Percentiles rank a stretch among this genome's conserved stretches.
phyloP scores from a whole-genome alignment of 2,113 vertebrate species.

The Sinocyclocheilus rhinocerous region DNA sequence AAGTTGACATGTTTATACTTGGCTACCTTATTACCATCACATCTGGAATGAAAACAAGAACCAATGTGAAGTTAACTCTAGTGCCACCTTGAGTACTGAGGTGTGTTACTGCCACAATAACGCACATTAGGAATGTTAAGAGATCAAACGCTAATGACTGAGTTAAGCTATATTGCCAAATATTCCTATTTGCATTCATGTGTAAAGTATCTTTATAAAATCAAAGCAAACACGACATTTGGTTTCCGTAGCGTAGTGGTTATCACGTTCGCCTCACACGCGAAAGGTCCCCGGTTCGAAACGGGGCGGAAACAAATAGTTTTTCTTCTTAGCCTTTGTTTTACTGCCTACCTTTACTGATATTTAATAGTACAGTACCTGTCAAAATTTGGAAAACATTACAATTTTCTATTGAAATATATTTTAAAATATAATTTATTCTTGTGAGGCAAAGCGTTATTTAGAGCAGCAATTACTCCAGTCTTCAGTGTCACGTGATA shows the following conservation, averaged over 20 bases:
- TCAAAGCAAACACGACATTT: not conserved
- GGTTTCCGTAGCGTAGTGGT: slow-evolving; percentile 76
- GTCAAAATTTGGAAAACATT: too few relatives aligned
- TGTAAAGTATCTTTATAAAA: too few relatives aligned
- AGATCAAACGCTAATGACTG: not conserved
- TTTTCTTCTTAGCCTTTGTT: not conserved
- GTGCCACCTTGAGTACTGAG: not conserved
- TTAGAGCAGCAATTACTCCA: too few relatives aligned
- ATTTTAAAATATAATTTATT: too few relatives aligned
- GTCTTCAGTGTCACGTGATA: too few relatives aligned
- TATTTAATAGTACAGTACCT: too few relatives aligned
- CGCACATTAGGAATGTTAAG: not conserved
- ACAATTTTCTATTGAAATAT: too few relatives aligned
- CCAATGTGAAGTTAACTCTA: not conserved
- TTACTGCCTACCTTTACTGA: too few relatives aligned
- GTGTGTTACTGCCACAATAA: not conserved
- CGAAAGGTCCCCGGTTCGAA: slow-evolving; percentile 75
- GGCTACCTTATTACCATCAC: too few relatives aligned
- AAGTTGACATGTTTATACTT: not conserved
- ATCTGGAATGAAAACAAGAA: not conserved
- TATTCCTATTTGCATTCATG: too few relatives aligned
- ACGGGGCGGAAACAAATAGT: slow-evolving; percentile 70
- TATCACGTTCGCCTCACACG: slow-evolving; percentile 68
- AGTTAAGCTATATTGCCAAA: too few relatives aligned
- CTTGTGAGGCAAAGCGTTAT: too few relatives aligned